Conservation (phyloP, 2,113 vertebrate genomes). For the Todiramphus saurophagus region DNA sequence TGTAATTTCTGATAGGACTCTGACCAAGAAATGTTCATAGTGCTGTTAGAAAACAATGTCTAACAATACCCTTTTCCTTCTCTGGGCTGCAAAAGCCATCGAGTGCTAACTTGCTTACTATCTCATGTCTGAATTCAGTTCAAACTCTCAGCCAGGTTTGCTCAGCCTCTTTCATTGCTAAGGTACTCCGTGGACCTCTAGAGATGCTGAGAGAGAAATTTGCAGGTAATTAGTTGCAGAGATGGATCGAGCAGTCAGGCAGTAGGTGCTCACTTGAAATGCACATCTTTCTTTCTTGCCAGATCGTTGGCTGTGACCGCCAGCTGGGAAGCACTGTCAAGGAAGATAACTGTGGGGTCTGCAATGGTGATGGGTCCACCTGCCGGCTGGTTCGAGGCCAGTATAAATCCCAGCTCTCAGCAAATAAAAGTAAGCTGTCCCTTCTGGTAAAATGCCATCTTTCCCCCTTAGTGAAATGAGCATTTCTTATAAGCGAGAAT, state of each 20-base stretch:
- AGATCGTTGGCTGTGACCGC: constrained; percentile 96
- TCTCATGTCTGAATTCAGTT: not conserved
- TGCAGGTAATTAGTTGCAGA: not conserved
- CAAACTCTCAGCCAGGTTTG: not conserved
- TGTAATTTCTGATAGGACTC: not conserved
- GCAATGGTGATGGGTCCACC: constrained; percentile 92
- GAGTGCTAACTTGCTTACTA: not conserved
- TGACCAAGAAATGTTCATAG: not conserved
- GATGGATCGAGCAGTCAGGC: not conserved
- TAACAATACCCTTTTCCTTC: not conserved
- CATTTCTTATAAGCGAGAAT: not conserved
- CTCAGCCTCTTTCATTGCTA: not conserved
- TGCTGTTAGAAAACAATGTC: not conserved
- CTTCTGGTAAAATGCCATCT: not conserved
- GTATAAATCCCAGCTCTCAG: constrained; percentile 90
- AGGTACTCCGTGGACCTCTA: constrained; percentile 17
- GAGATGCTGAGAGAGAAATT: not conserved
- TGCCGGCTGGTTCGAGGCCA: constrained; percentile 94
- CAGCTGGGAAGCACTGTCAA: constrained; percentile 90
- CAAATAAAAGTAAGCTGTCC: constrained; percentile 85
- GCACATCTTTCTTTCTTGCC: constrained; percentile 69
- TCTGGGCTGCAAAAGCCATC: constrained; percentile 28
- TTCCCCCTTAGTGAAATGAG: not conserved
- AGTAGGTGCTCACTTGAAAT: constrained; percentile 52
- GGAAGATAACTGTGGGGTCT: constrained; percentile 96